Percentiles rank a stretch among this genome's conserved stretches.
phyloP scores from a whole-genome alignment of 2,113 vertebrate genomes.

The Tetrax tetrax region DNA sequence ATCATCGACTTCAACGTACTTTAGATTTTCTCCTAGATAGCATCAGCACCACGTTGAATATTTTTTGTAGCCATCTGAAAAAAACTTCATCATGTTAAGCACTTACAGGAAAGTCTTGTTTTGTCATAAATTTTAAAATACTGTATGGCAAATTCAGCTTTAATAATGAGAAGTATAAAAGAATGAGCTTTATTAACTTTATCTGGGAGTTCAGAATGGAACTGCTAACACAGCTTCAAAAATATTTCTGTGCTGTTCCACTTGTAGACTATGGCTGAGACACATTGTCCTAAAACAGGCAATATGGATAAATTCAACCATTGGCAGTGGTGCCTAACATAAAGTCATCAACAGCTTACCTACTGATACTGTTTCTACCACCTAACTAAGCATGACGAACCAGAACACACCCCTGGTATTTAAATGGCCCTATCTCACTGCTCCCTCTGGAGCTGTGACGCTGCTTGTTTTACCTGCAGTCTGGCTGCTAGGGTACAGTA shows the following conservation, averaged over 20 bases:
- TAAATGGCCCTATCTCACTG: neutral
- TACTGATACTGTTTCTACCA: neutral
- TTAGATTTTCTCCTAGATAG: neutral
- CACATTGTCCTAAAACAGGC: neutral
- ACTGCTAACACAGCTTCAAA: neutral
- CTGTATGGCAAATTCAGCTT: neutral
- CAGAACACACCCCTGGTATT: neutral
- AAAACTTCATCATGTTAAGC: neutral
- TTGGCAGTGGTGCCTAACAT: neutral
- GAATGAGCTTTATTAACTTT: neutral
- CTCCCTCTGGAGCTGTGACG: neutral
- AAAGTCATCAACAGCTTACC: neutral
- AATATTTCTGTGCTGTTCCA: neutral
- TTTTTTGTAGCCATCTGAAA: neutral
- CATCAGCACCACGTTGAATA: neutral
- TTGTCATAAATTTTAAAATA: neutral
- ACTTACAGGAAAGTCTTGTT: neutral
- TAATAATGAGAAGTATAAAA: neutral
- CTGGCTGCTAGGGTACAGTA: neutral
- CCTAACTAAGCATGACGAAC: neutral
- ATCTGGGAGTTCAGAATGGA: neutral
- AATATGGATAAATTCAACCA: neutral
- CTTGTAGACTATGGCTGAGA: neutral
- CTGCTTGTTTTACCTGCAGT: neutral
- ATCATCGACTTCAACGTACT: neutral